Evolutionary conservation across 1,140 invertebrate genomes (phyloP).

Genomic region (Euwallacea similis): DNA sequence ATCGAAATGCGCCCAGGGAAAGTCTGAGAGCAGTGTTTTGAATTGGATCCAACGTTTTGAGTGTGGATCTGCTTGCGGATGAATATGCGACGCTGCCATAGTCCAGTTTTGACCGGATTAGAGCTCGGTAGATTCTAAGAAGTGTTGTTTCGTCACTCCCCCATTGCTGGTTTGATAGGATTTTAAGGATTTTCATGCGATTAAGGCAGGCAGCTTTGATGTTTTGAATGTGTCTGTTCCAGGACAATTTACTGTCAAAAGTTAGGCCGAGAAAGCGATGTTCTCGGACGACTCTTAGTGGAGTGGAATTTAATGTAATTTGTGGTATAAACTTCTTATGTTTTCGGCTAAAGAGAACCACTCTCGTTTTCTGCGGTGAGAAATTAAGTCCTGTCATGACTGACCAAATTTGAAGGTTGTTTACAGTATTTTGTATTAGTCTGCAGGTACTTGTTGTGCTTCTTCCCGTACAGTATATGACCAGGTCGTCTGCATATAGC

Average conservation of each 20-base stretch:
- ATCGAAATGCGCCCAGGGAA: constrained; percentile 23
- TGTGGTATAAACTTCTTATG: neutral
- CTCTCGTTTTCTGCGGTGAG: constrained; percentile 7
- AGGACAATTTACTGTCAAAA: constrained; percentile 17
- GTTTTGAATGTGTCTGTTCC: constrained; percentile 2
- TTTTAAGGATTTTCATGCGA: constrained; percentile 17
- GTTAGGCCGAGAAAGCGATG: constrained; percentile 6
- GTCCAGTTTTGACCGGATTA: constrained; percentile 15
- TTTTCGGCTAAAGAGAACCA: constrained; percentile 1
- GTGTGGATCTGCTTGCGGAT: constrained; percentile 7
- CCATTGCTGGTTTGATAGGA: constrained; percentile 16
- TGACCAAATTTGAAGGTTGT: constrained; percentile 8
- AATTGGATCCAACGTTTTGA: constrained; percentile 27
- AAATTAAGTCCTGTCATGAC: constrained; percentile 11
- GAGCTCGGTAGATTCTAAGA: neutral
- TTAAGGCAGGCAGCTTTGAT: constrained; percentile 7
- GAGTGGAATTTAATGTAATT: constrained; percentile 4
- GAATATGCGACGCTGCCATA: constrained; percentile 25
- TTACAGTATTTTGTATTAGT: constrained; percentile 11
- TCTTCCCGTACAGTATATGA: constrained; percentile 20
- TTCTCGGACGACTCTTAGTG: neutral
- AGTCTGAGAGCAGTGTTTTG: constrained; percentile 29
- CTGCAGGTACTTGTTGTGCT: constrained; percentile 11
- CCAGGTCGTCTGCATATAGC: constrained; percentile 22
- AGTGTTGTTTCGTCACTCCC: constrained; percentile 17